Conservation (phyloP, 2,797 vertebrate genomes). For the Crenichthys baileyi region DNA sequence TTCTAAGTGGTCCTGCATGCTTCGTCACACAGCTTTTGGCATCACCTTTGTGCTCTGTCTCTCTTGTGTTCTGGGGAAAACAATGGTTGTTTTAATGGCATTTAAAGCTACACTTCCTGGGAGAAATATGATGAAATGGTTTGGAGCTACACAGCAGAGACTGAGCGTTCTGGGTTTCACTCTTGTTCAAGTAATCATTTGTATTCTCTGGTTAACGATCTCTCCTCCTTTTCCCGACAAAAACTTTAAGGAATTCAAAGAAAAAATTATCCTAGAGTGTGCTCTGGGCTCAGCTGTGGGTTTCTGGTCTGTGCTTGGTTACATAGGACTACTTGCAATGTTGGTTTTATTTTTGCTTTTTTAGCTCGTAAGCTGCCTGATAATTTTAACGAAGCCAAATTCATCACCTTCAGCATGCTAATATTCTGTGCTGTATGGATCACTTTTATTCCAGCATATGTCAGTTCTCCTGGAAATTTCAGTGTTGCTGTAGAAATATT, state of each 20-base stretch:
- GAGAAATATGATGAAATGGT: slow-evolving; percentile 77
- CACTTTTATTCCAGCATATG: slow-evolving; percentile 82
- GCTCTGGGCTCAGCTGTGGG: slow-evolving; percentile 73
- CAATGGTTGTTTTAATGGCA: slow-evolving; percentile 80
- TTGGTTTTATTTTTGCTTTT: slow-evolving; percentile 78
- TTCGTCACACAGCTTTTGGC: slow-evolving; percentile 80
- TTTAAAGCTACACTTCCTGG: slow-evolving; percentile 79
- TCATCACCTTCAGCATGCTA: slow-evolving; percentile 82
- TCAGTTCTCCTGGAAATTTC: slow-evolving; percentile 82
- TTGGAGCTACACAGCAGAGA: slow-evolving; percentile 78
- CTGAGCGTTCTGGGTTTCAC: slow-evolving; percentile 77
- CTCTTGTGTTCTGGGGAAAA: slow-evolving; percentile 82
- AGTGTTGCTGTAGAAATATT: slow-evolving; percentile 83
- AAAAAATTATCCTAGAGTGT: slow-evolving; percentile 80
- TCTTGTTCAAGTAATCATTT: slow-evolving; percentile 77
- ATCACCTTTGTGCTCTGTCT: slow-evolving; percentile 82
- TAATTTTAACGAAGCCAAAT: slow-evolving; percentile 82
- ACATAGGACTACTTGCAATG: slow-evolving; percentile 77
- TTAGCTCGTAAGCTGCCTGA: slow-evolving; percentile 77
- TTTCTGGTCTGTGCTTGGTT: slow-evolving; percentile 80
- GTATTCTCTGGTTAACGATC: slow-evolving; percentile 75
- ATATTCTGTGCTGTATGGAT: slow-evolving; percentile 83
- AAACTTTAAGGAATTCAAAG: slow-evolving; percentile 71
- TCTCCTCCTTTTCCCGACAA: slow-evolving; percentile 75
- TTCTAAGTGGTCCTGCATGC: slow-evolving; percentile 83